Evolutionary conservation across 2,888 invertebrate genomes (phyloP), one percentile per base, ranked within the genome.

Genomic region (Calliopum simillimum): DNA sequence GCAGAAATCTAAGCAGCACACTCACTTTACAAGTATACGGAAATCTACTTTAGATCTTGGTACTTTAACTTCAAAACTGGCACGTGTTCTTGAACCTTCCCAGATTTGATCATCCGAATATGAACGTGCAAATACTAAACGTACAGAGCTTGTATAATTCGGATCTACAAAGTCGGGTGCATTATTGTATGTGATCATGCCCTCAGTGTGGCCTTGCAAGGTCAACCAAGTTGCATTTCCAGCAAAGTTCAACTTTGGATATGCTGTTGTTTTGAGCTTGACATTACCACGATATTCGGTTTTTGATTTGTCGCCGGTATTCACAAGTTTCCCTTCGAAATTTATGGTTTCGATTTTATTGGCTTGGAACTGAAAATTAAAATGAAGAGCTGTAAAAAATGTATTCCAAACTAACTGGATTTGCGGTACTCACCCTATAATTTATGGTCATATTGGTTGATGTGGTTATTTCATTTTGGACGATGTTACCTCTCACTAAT

Each of bases 201-300:
- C 86, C 80, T 95, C 94, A 0, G 92, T 85, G 76, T 94, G 94
- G 16, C 90, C 91, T 77, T 91, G 89, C 1, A 92, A 90, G 85
- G 90, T 91, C 87, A 94, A 87, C 87, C 91, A 91, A 74, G 89
- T 90, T 3, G 77, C 76, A 58, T 90, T 88, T 0, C 91, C 86
- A 70, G 89, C 90, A 80, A 93, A 91, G 82, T 94, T 92, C 69
- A 92, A 89, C 49, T 90, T 89, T 0, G 94, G 92, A 85, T 95
- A 94, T 0, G 94, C 93, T 0, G 93, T 91, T 13, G 93, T 92
- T 70, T 90, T 89, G 76, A 95, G 87, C 55, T 90, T 90, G 63
- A 93, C 82, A 69, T 91, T 90, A 0, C 91, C 92, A 56, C 90
- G 88, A 66, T 84, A 84, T 62, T 86, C 85, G 0, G 82, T 82